Percentiles rank a stretch among this genome's conserved stretches.
phyloP scores from a whole-genome alignment of 1,140 invertebrate genomes.

The Chrysomallon squamiferum region DNA sequence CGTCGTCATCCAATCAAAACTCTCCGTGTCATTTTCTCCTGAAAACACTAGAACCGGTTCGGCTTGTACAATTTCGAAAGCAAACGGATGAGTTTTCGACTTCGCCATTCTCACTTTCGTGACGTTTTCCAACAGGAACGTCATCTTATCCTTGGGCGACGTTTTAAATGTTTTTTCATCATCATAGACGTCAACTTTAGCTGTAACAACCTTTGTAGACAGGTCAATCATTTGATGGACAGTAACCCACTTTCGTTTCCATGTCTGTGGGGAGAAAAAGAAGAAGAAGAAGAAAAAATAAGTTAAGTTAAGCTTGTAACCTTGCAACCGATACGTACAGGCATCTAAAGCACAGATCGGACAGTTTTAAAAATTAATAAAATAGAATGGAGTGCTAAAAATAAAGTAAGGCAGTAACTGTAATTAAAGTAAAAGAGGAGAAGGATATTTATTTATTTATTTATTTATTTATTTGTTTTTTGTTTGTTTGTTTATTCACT shows the following conservation, averaged over 20 bases:
- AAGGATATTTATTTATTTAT: too few relatives aligned
- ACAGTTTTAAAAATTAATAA: too few relatives aligned
- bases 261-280: conserved; percentile 26
- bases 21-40: conserved; percentile 28
- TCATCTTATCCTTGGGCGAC: conserved; percentile 22
- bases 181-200: conserved; percentile 34
- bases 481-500: too few relatives aligned
- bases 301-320: too few relatives aligned
- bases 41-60: conserved; percentile 34
- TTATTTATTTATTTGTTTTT: too few relatives aligned
- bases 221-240: conserved; percentile 41
- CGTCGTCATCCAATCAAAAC: conserved; percentile 30
- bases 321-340: too few relatives aligned
- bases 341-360: too few relatives aligned
- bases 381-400: too few relatives aligned
- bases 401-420: too few relatives aligned
- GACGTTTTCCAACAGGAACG: conserved; percentile 41
- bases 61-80: conserved; percentile 40
- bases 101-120: conserved; percentile 27
- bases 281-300: not conserved
- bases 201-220: conserved; percentile 22
- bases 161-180: conserved; percentile 20
- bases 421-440: too few relatives aligned
- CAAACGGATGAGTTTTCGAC: conserved; percentile 37
- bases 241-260: conserved; percentile 44